A percentile compares a stretch with the other conserved stretches of the same genome.
Evolutionary conservation across 2,888 invertebrate genomes (phyloP).

Genomic region (Tetanocera ferruginea): DNA sequence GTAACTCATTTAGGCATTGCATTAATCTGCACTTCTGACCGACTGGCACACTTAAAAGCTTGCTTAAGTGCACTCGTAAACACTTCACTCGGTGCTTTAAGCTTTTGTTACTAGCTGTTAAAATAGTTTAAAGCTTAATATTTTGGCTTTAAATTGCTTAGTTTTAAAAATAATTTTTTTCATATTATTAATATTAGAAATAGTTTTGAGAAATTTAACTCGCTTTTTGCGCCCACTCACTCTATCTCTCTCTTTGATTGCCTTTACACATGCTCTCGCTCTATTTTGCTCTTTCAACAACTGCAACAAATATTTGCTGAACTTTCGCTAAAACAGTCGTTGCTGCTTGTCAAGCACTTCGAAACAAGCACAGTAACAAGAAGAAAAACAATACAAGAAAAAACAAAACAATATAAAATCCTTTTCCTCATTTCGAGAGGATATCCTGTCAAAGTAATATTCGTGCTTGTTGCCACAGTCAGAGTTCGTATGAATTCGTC

Average conservation of each 20-base stretch:
- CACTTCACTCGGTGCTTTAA: too few species aligned
- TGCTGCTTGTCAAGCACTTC: not conserved
- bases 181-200: too few species aligned
- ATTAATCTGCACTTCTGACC: not conserved
- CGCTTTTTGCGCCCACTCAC: not conserved
- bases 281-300: not conserved
- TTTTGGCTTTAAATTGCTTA: too few species aligned
- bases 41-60: not conserved
- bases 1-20: not conserved
- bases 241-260: not conserved
- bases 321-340: not conserved
- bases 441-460: constrained; percentile 17
- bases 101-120: too few species aligned
- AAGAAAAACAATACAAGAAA: not conserved
- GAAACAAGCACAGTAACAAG: not conserved
- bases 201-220: too few species aligned
- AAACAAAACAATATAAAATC: not conserved
- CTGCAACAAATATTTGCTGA: not conserved
- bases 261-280: not conserved
- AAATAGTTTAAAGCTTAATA: too few species aligned
- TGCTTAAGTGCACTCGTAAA: not conserved
- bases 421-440: not conserved
- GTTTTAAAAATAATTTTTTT: too few species aligned
- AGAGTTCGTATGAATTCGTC: not conserved
- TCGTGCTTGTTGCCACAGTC: not conserved